Evolutionary conservation across 2,113 vertebrate species (phyloP).

Genomic region (Myrmecobius fasciatus): DNA sequence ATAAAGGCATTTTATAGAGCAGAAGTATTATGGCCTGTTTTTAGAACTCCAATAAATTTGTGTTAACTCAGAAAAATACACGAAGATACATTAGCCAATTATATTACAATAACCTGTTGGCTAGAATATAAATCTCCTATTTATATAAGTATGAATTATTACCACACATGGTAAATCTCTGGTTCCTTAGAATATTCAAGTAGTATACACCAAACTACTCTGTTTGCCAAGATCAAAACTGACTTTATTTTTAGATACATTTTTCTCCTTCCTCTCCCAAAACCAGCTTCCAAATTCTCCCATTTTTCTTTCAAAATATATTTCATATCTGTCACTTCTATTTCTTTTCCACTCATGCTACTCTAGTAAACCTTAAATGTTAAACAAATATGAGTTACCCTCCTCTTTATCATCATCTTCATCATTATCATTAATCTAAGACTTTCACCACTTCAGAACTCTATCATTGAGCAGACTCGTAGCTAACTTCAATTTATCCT

Average conservation of each 20-base stretch:
- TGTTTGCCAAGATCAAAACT: background rate
- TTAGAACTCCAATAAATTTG: background rate
- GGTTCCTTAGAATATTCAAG: background rate
- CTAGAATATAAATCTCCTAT: background rate
- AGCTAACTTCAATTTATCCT: background rate
- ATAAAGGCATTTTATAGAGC: background rate
- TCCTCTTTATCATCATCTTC: background rate
- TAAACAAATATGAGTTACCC: background rate
- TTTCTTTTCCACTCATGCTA: background rate
- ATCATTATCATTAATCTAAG: background rate
- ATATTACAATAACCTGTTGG: background rate
- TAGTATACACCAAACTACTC: background rate
- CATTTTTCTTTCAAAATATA: slow-evolving; percentile 3
- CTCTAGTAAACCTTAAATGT: background rate
- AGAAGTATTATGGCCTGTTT: background rate
- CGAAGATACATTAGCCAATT: background rate
- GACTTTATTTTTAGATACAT: background rate
- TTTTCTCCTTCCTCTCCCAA: background rate
- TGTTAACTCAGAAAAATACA: background rate
- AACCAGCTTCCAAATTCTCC: background rate
- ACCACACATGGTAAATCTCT: background rate
- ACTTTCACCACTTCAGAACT: background rate
- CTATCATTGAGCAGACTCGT: background rate
- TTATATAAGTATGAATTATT: background rate
- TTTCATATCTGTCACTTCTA: background rate